Conservation (phyloP, 2,797 vertebrate genomes). For the Cossypha niveicapilla region DNA sequence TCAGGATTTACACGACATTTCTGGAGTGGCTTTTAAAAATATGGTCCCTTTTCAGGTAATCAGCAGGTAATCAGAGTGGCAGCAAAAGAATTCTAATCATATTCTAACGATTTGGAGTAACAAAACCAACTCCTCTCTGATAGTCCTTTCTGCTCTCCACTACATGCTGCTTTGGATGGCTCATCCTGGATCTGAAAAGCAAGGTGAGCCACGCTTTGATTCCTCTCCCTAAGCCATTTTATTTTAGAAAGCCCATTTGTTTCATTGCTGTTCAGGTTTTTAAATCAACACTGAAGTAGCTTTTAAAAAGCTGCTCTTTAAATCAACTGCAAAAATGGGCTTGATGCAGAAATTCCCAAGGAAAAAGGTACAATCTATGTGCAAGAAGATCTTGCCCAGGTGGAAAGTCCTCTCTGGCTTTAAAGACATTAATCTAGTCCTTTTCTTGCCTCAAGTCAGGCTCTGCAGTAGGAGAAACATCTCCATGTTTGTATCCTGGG, state of each 20-base stretch:
- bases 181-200: neutral
- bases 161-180: neutral
- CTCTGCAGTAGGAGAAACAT: neutral
- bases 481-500: neutral
- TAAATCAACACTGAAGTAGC: neutral
- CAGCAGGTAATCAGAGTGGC: neutral
- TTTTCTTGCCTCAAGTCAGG: neutral
- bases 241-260: neutral
- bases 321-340: neutral
- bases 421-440: neutral
- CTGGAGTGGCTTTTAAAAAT: conserved; percentile 26
- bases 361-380: neutral
- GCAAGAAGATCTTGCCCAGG: neutral
- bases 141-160: neutral
- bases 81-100: neutral
- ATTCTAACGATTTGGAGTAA: neutral
- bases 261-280: neutral
- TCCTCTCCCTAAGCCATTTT: neutral
- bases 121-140: neutral
- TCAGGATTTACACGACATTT: conserved; percentile 39
- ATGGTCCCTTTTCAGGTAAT: neutral
- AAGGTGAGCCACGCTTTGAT: neutral
- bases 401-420: neutral
- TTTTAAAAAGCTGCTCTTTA: neutral
- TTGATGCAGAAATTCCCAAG: neutral